phyloP scores from a whole-genome alignment of 2,113 vertebrate genomes.

The Ameiurus melas region DNA sequence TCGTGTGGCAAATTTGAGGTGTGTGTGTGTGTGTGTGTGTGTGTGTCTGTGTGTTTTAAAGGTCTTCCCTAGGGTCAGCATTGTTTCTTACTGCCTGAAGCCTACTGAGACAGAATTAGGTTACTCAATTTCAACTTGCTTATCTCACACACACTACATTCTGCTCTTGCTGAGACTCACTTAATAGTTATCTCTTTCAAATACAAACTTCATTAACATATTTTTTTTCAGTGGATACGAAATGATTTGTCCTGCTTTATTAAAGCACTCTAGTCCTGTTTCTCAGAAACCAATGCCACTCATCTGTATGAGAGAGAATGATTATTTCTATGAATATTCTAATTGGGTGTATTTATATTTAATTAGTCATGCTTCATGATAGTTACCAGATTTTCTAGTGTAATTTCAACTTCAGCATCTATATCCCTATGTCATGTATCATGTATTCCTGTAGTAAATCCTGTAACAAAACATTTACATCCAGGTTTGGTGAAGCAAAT shows the following conservation, averaged over 20 bases:
- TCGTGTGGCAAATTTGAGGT: background rate
- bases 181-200: slow-evolving; percentile 1
- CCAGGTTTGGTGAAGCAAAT: background rate
- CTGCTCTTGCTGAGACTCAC: slow-evolving; percentile 5
- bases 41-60: background rate
- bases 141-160: slow-evolving; percentile 6
- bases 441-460: background rate
- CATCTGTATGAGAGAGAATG: background rate
- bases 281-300: background rate
- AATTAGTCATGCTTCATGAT: background rate
- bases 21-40: background rate
- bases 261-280: slow-evolving; percentile 4
- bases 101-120: slow-evolving; percentile 50
- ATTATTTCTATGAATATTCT: background rate
- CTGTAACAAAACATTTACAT: background rate
- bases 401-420: background rate
- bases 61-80: slow-evolving; percentile 17
- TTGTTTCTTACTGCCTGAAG: slow-evolving; percentile 55
- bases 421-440: background rate
- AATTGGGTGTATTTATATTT: background rate
- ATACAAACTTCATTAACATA: background rate
- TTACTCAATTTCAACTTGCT: slow-evolving; percentile 35
- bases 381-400: background rate
- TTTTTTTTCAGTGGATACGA: background rate
- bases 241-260: slow-evolving; percentile 8